A percentile compares a stretch with the other conserved stretches of the same genome.
These are phyloP conservation scores for Apomyelois bistriatella DNA, from an alignment of 2,888 invertebrate genomes.

Conservation along the genomic window DNA sequence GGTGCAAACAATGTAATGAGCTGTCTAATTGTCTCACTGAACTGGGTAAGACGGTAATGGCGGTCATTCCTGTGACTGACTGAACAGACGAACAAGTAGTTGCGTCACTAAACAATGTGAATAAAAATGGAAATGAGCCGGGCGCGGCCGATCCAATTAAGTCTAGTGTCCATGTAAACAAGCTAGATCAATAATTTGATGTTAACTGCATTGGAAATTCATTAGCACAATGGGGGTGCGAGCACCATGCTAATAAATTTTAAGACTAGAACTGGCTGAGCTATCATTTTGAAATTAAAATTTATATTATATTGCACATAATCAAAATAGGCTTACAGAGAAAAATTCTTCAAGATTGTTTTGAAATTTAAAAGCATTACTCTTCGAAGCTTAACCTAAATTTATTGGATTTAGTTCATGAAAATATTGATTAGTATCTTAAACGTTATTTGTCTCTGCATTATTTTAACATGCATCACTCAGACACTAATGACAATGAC, in stretches of 20 bases:
- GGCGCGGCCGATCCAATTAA: slow-evolving; percentile 29
- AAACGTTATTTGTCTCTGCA: background rate
- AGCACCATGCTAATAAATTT: too few relatives aligned
- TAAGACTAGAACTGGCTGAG: too few relatives aligned
- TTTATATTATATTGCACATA: too few relatives aligned
- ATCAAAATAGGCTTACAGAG: too few relatives aligned
- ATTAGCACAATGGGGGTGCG: background rate
- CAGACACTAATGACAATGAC: background rate
- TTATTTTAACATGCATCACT: background rate
- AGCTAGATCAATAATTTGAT: background rate
- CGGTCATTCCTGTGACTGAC: slow-evolving; percentile 29
- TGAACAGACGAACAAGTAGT: slow-evolving; percentile 7
- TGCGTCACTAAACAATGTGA: slow-evolving; percentile 35
- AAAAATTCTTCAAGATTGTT: too few relatives aligned
- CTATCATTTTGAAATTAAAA: too few relatives aligned
- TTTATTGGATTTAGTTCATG: too few relatives aligned
- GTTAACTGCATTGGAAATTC: background rate
- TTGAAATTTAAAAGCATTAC: too few relatives aligned
- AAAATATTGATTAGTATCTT: background rate
- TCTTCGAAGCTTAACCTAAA: too few relatives aligned
- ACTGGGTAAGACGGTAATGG: slow-evolving; percentile 55
- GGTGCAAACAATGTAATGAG: slow-evolving; percentile 47
- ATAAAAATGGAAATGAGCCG: slow-evolving; percentile 31
- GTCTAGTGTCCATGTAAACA: slow-evolving; percentile 18
- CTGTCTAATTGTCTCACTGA: slow-evolving; percentile 56